These are phyloP conservation scores for Drosophila colorata DNA, from an alignment of 2,888 invertebrate genomes.

Conservation along the genomic window DNA sequence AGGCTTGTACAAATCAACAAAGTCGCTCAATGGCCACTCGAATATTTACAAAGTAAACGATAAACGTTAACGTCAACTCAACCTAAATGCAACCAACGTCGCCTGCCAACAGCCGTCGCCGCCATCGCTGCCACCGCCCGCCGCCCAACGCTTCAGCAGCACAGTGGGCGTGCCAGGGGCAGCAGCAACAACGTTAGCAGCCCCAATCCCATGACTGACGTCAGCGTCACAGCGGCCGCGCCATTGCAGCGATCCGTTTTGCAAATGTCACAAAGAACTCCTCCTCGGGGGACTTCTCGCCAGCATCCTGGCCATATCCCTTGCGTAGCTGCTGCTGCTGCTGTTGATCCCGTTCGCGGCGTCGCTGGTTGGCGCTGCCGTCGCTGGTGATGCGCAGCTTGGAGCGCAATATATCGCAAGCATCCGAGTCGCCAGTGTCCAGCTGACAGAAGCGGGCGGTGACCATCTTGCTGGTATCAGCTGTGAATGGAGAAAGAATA, in stretches of 20 bases:
- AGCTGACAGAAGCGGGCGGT: slow-evolving; percentile 84
- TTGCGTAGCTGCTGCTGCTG: slow-evolving; percentile 53
- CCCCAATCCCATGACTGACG: slow-evolving; percentile 25
- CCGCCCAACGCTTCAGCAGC: slow-evolving; percentile 43
- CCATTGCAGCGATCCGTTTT: slow-evolving; percentile 82
- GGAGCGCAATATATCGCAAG: slow-evolving; percentile 80
- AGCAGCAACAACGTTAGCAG: slow-evolving; percentile 38
- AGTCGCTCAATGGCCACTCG: slow-evolving; percentile 54
- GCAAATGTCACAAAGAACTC: slow-evolving; percentile 83
- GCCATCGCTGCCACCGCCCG: slow-evolving; percentile 2
- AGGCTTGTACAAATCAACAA: slow-evolving; percentile 32
- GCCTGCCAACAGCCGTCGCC: slow-evolving; percentile 14
- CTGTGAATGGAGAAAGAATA: slow-evolving; percentile 37
- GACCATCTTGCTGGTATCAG: slow-evolving; percentile 68
- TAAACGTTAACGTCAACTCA: slow-evolving; percentile 64
- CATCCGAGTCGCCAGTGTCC: slow-evolving; percentile 83
- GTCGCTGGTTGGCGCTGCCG: slow-evolving; percentile 24
- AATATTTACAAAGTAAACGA: slow-evolving; percentile 78
- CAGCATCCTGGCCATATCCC: slow-evolving; percentile 49
- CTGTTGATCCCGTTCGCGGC: slow-evolving; percentile 50
- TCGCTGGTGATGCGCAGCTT: slow-evolving; percentile 65
- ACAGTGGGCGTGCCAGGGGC: slow-evolving; percentile 18
- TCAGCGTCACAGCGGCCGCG: slow-evolving; percentile 58
- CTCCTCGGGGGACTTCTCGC: slow-evolving; percentile 53
- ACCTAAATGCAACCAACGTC: slow-evolving; percentile 64